Evolutionary conservation across 2,888 invertebrate genomes (phyloP).

Genomic region (Aspidiotus rigidus): DNA sequence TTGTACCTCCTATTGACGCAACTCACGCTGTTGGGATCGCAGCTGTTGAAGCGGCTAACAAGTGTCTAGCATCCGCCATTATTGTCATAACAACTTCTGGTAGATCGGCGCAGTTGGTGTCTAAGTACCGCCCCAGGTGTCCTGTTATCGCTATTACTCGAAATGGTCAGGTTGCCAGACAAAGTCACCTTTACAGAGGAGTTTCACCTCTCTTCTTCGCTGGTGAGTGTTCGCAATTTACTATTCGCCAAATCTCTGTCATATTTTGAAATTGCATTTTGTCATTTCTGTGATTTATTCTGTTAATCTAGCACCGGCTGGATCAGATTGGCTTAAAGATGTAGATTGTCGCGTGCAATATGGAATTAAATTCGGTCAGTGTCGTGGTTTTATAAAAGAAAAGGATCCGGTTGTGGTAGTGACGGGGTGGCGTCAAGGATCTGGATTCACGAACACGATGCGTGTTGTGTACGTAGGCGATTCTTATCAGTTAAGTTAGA

Average conservation of each 20-base stretch:
- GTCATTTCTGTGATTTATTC: background rate
- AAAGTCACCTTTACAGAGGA: conserved; percentile 86
- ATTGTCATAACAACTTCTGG: conserved; percentile 78
- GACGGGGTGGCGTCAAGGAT: conserved; percentile 93
- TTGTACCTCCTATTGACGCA: conserved; percentile 64
- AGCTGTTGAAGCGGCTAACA: conserved; percentile 85
- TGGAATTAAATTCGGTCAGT: conserved; percentile 76
- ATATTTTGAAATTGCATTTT: background rate
- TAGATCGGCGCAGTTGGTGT: conserved; percentile 77
- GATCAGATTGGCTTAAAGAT: conserved; percentile 80
- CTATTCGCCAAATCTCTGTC: background rate
- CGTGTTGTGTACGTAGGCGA: conserved; percentile 71
- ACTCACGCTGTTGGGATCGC: conserved; percentile 89
- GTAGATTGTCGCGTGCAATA: conserved; percentile 78
- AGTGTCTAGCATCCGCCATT: conserved; percentile 79
- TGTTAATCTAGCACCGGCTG: conserved; percentile 50
- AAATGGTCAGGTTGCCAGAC: conserved; percentile 72
- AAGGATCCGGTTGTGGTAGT: conserved; percentile 86
- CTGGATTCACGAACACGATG: conserved; percentile 93
- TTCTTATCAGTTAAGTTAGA: conserved; percentile 10
- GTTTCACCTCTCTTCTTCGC: conserved; percentile 79
- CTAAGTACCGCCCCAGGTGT: conserved; percentile 88
- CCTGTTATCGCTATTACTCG: conserved; percentile 89
- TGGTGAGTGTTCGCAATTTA: conserved; percentile 49
- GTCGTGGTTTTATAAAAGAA: conserved; percentile 70